Conservation (phyloP, 37 sponge, comb jelly and placozoan genomes). For the Cliona cf. orientalis region DNA sequence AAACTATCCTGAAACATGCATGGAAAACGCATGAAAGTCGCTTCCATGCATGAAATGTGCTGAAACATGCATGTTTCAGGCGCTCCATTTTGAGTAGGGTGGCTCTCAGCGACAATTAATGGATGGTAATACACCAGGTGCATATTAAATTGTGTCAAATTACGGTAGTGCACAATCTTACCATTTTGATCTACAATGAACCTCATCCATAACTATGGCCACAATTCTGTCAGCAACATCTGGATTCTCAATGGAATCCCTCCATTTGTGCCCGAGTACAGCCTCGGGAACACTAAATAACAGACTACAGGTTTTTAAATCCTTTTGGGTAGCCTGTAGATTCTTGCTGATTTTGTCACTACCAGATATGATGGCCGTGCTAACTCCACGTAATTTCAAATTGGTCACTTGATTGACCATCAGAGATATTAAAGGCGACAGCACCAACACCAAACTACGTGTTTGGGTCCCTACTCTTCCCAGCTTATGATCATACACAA, state of each 20-base stretch:
- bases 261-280: slow-evolving; percentile 6
- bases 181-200: slow-evolving; percentile 29
- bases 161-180: not conserved
- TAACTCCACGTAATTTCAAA: slow-evolving; percentile 16
- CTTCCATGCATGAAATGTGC: too few species aligned
- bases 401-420: slow-evolving; percentile 56
- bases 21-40: too few species aligned
- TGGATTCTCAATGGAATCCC: slow-evolving; percentile 1
- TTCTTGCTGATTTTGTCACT: not conserved
- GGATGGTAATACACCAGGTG: slow-evolving; percentile 17
- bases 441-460: slow-evolving; percentile 17
- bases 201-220: too few species aligned
- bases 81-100: too few species aligned
- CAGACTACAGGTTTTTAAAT: not conserved
- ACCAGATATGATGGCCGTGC: slow-evolving; percentile 20
- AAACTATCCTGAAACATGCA: too few species aligned
- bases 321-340: slow-evolving; percentile 21
- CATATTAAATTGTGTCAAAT: not conserved
- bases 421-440: slow-evolving; percentile 51
- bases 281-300: slow-evolving; percentile 28
- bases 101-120: slow-evolving; percentile 29
- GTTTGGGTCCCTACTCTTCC: not conserved
- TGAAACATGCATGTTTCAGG: too few species aligned
- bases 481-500: slow-evolving; percentile 2
- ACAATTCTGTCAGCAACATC: not conserved